Evolutionary conservation across 2,113 vertebrate species (phyloP), one percentile per base, ranked within the genome.

Genomic region (Piaya cayana): DNA sequence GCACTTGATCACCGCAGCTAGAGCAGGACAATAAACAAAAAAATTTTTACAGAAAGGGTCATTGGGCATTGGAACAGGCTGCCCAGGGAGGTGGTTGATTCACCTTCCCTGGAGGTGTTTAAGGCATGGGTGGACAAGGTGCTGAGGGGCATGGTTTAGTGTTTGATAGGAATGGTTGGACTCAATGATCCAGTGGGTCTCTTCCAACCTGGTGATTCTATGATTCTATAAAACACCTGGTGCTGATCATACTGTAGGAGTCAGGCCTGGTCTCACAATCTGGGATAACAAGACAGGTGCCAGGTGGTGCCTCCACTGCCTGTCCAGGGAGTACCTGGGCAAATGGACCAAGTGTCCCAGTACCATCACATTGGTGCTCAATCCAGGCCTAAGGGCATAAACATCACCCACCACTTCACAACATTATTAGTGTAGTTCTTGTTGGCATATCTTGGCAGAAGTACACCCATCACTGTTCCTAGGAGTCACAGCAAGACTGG

Each of bases 361-460:
- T 74, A n/a, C 78, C 3, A 6, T n/a, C 49, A 53, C 2, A 1
- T 9, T 4, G 2, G 18, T 30, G 34, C 39, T n/a, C 4, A 5
- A 25, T 18, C 15, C 72, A 64, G 26, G 15, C 26, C 50, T 15
- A 4, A 34, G 14, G 45, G 16, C n/a, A 43, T 10, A 37, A 34
- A 7, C 49, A 43, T 34, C 5, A 69, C 13, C 43, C 70, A 43
- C 21, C 18, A 2, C 23, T 59, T 88, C 64, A 59, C 7, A 32
- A 63, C 7, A 32, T 26, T 12, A 29, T 16, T 53, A 20, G 37
- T 30, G 30, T 8, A 45, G 10, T 37, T 59, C 37, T n/a, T 22
- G 8, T 12, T 37, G 64, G n/a, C 1, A 1, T 13, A 14, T 19
- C 37, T 53, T 43, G 32, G 47, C 25, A 15, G 39, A 78, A 6